A percentile compares a stretch with the other conserved stretches of the same genome.
Conservation (phyloP, 2,797 vertebrate species). For the Enteromius viviparus region DNA sequence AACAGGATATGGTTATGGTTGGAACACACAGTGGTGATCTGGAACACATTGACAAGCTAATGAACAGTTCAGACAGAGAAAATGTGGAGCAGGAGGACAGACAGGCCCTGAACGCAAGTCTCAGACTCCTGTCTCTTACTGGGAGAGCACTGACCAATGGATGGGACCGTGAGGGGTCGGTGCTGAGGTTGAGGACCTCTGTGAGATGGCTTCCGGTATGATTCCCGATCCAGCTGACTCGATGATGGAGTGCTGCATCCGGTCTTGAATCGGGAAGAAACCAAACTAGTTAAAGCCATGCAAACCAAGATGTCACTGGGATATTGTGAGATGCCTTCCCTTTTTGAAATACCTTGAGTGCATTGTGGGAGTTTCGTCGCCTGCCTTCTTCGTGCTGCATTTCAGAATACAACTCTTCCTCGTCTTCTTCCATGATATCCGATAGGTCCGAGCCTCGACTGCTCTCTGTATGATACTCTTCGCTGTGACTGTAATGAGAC, state of each 20-base stretch:
- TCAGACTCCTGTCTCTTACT: constrained; percentile 11
- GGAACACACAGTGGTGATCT: constrained; percentile 64
- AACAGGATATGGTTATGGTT: constrained; percentile 68
- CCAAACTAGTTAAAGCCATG: constrained; percentile 60
- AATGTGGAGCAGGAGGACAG: constrained; percentile 37
- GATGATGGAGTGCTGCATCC: constrained; percentile 68
- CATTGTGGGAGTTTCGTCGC: constrained; percentile 87
- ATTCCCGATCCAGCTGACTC: constrained; percentile 79
- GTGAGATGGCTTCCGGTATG: constrained; percentile 77
- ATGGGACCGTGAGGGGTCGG: constrained; percentile 84
- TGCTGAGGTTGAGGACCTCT: constrained; percentile 80
- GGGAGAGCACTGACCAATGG: constrained; percentile 88
- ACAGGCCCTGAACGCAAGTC: constrained; percentile 8
- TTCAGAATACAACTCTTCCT: constrained; percentile 96
- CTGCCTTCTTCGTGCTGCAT: constrained; percentile 95
- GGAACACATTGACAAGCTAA: constrained; percentile 68
- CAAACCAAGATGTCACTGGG: constrained; percentile 38
- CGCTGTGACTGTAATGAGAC: constrained; percentile 91
- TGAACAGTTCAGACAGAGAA: constrained; percentile 59
- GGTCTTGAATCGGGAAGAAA: constrained; percentile 48
- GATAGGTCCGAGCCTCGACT: constrained; percentile 97
- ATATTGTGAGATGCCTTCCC: constrained; percentile 60
- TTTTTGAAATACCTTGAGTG: constrained; percentile 84
- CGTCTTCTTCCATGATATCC: constrained; percentile 98
- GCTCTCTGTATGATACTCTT: constrained; percentile 96